Percentiles rank a stretch among this genome's conserved stretches.
Evolutionary conservation across 2,888 invertebrate species (phyloP).

Genomic region (Argyresthia albistria): DNA sequence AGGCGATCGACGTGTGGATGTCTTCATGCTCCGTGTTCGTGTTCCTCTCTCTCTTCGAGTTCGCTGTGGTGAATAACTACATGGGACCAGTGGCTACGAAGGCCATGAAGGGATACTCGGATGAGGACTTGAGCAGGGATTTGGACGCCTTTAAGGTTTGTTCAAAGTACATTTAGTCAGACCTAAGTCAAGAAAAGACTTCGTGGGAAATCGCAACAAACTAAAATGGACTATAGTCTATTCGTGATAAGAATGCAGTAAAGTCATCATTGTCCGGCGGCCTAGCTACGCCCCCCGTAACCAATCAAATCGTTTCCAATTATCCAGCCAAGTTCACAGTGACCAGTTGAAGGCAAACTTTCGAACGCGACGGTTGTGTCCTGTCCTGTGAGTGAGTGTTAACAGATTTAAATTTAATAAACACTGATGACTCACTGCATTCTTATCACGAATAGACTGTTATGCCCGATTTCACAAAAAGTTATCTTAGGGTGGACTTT

Average conservation of each 20-base stretch:
- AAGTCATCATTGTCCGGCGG: background rate
- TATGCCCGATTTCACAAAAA: no score
- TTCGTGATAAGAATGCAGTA: background rate
- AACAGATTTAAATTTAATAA: no score
- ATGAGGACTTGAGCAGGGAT: conserved; percentile 81
- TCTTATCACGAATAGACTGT: no score
- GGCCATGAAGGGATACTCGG: conserved; percentile 92
- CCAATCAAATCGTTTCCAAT: no score
- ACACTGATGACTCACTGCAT: no score
- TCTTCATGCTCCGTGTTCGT: conserved; percentile 93
- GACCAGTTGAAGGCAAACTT: no score
- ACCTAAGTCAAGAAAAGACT: background rate
- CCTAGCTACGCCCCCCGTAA: no score
- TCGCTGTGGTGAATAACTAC: conserved; percentile 91
- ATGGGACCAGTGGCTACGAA: conserved; percentile 90
- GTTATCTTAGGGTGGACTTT: no score
- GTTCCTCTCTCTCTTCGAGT: conserved; percentile 92
- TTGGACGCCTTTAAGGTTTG: conserved; percentile 83
- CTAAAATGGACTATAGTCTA: background rate
- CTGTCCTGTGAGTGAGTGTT: background rate
- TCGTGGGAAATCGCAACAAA: no score
- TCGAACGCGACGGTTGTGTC: no score
- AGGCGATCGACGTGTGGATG: conserved; percentile 95
- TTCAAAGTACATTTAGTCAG: background rate
- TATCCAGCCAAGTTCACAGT: no score